A percentile compares a stretch with the other conserved stretches of the same genome.
Evolutionary conservation across 1,140 invertebrate genomes (phyloP).

Genomic region (Bombus breviceps): DNA sequence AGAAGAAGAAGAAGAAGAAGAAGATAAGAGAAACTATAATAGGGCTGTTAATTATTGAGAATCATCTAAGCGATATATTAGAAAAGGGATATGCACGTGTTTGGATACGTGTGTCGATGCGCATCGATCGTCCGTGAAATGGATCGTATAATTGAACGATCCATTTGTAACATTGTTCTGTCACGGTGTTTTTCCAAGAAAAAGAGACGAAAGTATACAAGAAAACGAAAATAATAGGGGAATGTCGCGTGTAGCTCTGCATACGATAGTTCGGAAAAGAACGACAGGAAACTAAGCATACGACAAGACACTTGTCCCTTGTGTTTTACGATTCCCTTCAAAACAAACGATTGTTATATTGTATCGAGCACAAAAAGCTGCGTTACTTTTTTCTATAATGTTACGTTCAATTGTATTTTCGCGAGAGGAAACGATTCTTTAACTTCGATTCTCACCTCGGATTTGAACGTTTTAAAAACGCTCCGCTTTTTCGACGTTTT

Average conservation of each 20-base stretch:
- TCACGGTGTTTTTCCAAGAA: not conserved
- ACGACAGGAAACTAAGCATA: not conserved
- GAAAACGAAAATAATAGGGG: not conserved
- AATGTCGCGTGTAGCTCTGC: conserved; percentile 26
- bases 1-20: not conserved
- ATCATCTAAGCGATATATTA: conserved; percentile 18
- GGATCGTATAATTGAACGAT: not conserved
- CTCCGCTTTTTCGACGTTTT: not conserved
- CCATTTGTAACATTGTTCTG: conserved; percentile 9
- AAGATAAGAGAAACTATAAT: conserved; percentile 19
- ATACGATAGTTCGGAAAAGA: not conserved
- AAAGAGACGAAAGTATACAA: not conserved
- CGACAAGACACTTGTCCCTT: not conserved
- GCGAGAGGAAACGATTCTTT: not conserved
- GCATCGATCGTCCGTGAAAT: conserved; percentile 19
- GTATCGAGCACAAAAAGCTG: conserved; percentile 32
- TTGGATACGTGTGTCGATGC: conserved; percentile 33
- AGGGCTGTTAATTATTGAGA: conserved; percentile 32
- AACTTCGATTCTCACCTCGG: conserved; percentile 1
- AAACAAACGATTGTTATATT: conserved; percentile 11
- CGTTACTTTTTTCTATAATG: not conserved
- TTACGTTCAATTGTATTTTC: conserved; percentile 11
- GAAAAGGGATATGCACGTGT: conserved; percentile 13
- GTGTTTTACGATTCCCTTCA: not conserved
- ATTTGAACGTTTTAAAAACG: not conserved